Evolutionary conservation across 92 coral and sea anemone species (phyloP).

Genomic region (Metridium senile): DNA sequence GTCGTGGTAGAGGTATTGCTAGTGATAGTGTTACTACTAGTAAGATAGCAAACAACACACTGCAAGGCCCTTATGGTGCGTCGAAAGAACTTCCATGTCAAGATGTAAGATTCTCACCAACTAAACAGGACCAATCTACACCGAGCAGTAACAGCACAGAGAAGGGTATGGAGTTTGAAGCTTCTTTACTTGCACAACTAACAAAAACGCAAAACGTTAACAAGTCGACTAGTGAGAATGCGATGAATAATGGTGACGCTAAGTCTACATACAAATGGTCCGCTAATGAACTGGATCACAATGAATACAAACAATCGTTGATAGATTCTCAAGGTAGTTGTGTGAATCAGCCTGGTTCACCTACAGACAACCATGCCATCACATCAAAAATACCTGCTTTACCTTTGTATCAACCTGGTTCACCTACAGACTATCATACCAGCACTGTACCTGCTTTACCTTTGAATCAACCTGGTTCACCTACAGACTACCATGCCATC

Average conservation of each 20-base stretch:
- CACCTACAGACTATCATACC: too few species aligned
- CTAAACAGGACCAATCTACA: neutral
- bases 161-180: neutral
- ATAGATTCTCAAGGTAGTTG: too few species aligned
- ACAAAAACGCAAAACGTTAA: neutral
- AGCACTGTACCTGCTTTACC: too few species aligned
- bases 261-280: neutral
- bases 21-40: neutral
- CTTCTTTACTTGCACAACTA: neutral
- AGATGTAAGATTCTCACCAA: constrained; percentile 1
- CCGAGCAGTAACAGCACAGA: neutral
- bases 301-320: neutral
- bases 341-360: too few species aligned
- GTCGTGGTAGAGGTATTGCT: neutral
- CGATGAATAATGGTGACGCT: neutral
- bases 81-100: neutral
- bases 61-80: neutral
- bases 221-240: neutral
- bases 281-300: neutral
- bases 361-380: too few species aligned
- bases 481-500: too few species aligned
- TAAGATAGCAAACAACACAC: neutral
- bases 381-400: too few species aligned
- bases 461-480: too few species aligned
- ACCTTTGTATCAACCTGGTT: too few species aligned